Evolutionary conservation across 1,140 invertebrate species (phyloP), one percentile per base, ranked within the genome.

Genomic region (Caenorhabditis latens): DNA sequence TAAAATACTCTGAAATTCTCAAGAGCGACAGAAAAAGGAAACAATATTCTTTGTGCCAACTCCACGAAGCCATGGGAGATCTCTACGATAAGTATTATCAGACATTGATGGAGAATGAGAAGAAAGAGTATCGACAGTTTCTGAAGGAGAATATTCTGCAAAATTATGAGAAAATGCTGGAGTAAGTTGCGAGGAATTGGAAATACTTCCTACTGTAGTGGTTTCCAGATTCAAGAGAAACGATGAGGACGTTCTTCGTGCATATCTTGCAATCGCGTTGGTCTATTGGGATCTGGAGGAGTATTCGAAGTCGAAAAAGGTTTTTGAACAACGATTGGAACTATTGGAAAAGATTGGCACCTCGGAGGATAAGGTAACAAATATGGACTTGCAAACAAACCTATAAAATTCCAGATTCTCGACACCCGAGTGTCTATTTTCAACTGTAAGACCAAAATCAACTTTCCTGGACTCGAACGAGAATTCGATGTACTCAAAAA

Each of bases 51-150:
- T 7, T 19, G 42, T 79, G 43, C 16, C 19, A 79, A 24, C 71
- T 79, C 11, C n/a, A 79, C n/a, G 71, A 79, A 50, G 71, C 71
- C 0, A 24, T 79, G 0, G 71, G 71, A 21, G 71, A 79, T 79
- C 46, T 79, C 7, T 79, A 79, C 21, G 71, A 79, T 53, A n/a
- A 79, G 42, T 79, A 79, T n/a, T 79, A 53, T 14, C 71, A 50
- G 53, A 79, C 71, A 8, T 24, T 79, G n/a, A 32, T 53, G 71
- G 8, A 14, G 11, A 50, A 53, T 2, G 71, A 79, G 21, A 79
- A 79, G n/a, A 79, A 79, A 24, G 71, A 79, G 19, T 79, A 79
- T 14, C 9, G 8, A 13, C 43, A 79, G 9, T 79, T 21, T 24
- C 7, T 50, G 4, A 50, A 21, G 24, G 43, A 50, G 7, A 79